Percentiles rank a stretch among this genome's conserved stretches.
Evolutionary conservation across 2,888 invertebrate species (phyloP).

Genomic region (Iselma pallidipennis): DNA sequence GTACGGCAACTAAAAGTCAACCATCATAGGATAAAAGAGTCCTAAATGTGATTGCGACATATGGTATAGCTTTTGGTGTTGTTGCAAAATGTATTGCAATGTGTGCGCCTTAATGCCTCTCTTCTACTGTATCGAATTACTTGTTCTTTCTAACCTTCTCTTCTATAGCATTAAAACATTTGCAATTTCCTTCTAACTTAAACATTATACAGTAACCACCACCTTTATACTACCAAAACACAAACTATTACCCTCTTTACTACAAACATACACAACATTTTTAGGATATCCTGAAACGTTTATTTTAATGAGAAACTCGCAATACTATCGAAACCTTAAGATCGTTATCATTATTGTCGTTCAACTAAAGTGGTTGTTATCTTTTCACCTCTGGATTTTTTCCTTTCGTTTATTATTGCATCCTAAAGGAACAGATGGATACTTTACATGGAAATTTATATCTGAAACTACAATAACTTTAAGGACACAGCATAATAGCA

Average conservation of each 20-base stretch:
- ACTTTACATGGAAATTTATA: too few species aligned
- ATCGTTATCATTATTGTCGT: slow-evolving; percentile 14
- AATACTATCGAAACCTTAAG: slow-evolving; percentile 14
- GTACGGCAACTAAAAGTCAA: slow-evolving; percentile 17
- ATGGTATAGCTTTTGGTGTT: slow-evolving; percentile 12
- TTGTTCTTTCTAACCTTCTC: slow-evolving; percentile 10
- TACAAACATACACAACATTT: too few species aligned
- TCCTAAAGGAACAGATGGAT: too few species aligned
- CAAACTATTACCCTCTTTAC: too few species aligned
- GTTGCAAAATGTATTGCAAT: slow-evolving; percentile 21
- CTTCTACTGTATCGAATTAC: slow-evolving; percentile 22
- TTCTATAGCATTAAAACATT: background rate
- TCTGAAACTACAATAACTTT: too few species aligned
- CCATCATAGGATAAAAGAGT: background rate
- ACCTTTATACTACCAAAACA: background rate
- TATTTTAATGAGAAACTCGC: slow-evolving; percentile 21
- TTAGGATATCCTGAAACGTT: slow-evolving; percentile 18
- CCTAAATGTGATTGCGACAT: slow-evolving; percentile 25
- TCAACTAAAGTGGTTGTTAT: slow-evolving; percentile 15
- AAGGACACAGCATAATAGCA: too few species aligned
- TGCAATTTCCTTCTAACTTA: slow-evolving; percentile 16
- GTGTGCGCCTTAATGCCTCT: slow-evolving; percentile 15
- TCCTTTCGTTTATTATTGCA: too few species aligned
- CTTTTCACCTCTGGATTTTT: slow-evolving; percentile 1
- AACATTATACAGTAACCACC: background rate